phyloP scores from a whole-genome alignment of 2,888 invertebrate species.

The Clanis bilineata region DNA sequence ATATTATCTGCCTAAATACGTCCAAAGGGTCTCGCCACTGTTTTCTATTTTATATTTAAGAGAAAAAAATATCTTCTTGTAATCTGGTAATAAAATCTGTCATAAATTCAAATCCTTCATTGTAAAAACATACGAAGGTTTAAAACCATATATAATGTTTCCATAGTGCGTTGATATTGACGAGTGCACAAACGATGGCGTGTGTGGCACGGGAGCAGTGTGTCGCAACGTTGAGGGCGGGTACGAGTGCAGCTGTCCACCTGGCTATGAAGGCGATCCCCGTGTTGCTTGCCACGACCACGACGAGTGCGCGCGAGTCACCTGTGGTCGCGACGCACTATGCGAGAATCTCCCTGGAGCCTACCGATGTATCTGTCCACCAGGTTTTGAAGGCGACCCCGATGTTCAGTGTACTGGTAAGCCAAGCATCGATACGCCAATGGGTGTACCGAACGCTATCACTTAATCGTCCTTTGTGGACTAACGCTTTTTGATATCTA shows the following conservation, averaged over 20 bases:
- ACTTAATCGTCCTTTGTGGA: constrained; percentile 52
- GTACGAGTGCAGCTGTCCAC: constrained; percentile 92
- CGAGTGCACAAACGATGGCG: constrained; percentile 87
- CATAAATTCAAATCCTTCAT: no score
- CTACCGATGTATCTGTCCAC: constrained; percentile 91
- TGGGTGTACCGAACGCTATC: constrained; percentile 14
- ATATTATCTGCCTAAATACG: no score
- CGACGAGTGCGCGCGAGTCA: constrained; percentile 88
- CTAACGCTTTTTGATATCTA: constrained; percentile 68
- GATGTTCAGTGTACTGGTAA: constrained; percentile 88
- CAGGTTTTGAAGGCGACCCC: constrained; percentile 91
- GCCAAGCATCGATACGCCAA: constrained; percentile 38
- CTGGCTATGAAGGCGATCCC: constrained; percentile 91
- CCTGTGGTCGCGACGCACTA: constrained; percentile 90
- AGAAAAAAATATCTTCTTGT: no score
- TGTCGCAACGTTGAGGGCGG: constrained; percentile 92
- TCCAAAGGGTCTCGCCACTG: no score
- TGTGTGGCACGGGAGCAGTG: constrained; percentile 90
- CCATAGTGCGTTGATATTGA: constrained; percentile 90
- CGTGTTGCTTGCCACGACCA: constrained; percentile 87
- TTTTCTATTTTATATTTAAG: no score
- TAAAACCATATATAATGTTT: neutral
- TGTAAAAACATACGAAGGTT: no score
- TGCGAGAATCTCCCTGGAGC: constrained; percentile 91
- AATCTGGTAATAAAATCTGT: no score